These are phyloP conservation scores for Troides helena DNA, from an alignment of 2,888 invertebrate genomes.

Conservation along the genomic window DNA sequence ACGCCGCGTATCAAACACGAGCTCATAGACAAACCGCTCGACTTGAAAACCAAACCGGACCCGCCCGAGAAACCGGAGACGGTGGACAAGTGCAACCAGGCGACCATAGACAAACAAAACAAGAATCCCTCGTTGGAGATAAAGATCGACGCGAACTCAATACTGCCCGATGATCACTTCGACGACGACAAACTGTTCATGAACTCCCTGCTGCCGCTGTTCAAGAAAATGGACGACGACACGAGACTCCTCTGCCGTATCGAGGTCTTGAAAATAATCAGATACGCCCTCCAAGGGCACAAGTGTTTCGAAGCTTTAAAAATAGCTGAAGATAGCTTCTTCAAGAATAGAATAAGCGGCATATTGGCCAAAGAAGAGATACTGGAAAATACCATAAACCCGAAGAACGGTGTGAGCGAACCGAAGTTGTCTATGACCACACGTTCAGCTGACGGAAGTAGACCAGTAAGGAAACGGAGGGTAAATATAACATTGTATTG, in stretches of 20 bases:
- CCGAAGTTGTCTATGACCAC: conserved; percentile 68
- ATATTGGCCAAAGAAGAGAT: conserved; percentile 53
- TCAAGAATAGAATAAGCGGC: conserved; percentile 52
- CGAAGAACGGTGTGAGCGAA: conserved; percentile 36
- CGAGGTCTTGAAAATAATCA: conserved; percentile 68
- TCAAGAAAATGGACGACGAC: conserved; percentile 73
- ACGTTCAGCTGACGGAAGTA: conserved; percentile 66
- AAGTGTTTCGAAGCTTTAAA: conserved; percentile 63
- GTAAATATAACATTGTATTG: conserved; percentile 41
- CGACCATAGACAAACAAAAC: conserved; percentile 45
- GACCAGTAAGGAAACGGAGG: conserved; percentile 64
- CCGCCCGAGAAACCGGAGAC: conserved; percentile 49
- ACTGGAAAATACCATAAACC: conserved; percentile 37
- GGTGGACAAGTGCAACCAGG: conserved; percentile 60
- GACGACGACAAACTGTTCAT: conserved; percentile 71
- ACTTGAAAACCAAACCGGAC: conserved; percentile 60
- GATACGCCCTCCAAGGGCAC: conserved; percentile 64
- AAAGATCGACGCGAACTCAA: conserved; percentile 67
- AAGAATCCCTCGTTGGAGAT: conserved; percentile 57
- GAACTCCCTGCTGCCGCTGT: conserved; percentile 68
- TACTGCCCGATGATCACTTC: conserved; percentile 69
- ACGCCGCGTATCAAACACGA: conserved; percentile 58
- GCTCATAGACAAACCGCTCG: conserved; percentile 57
- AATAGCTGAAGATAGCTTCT: conserved; percentile 57
- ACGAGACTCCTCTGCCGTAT: conserved; percentile 66